Evolutionary conservation across 2,888 invertebrate species (phyloP).

Genomic region (Thalpophila matura): DNA sequence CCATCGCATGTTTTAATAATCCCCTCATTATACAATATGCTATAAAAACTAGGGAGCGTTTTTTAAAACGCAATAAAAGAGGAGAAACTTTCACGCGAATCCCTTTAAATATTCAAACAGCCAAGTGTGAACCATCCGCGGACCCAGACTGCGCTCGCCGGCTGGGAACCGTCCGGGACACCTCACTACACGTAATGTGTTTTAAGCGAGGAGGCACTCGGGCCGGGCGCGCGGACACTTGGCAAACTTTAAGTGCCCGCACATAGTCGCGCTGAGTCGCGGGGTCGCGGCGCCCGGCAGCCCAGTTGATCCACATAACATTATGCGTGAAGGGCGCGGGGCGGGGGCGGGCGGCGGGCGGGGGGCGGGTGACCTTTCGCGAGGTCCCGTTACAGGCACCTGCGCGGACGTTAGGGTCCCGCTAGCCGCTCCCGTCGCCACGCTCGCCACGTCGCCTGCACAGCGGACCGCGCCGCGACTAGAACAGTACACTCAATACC

Average conservation of each 20-base stretch:
- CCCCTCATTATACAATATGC: constrained; percentile 35
- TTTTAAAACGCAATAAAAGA: constrained; percentile 37
- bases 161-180: neutral
- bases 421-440: constrained; percentile 64
- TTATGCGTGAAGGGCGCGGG: constrained; percentile 28
- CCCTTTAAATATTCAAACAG: constrained; percentile 36
- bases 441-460: neutral
- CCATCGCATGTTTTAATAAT: constrained; percentile 43
- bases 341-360: neutral
- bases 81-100: constrained; percentile 32
- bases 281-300: constrained; percentile 7
- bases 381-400: constrained; percentile 81
- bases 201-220: neutral
- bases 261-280: neutral
- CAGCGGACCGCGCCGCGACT: constrained; percentile 8
- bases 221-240: constrained; percentile 16
- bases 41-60: constrained; percentile 28
- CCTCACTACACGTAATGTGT: constrained; percentile 19
- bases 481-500: neutral
- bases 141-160: neutral
- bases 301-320: constrained; percentile 31
- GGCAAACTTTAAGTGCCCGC: constrained; percentile 26
- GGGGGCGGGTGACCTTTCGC: constrained; percentile 77
- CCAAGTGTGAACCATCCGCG: neutral
- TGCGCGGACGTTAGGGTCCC: constrained; percentile 80